Percentiles rank a stretch among this genome's conserved stretches.
phyloP scores from a whole-genome alignment of 2,888 invertebrate genomes.

The Beris morrisii region DNA sequence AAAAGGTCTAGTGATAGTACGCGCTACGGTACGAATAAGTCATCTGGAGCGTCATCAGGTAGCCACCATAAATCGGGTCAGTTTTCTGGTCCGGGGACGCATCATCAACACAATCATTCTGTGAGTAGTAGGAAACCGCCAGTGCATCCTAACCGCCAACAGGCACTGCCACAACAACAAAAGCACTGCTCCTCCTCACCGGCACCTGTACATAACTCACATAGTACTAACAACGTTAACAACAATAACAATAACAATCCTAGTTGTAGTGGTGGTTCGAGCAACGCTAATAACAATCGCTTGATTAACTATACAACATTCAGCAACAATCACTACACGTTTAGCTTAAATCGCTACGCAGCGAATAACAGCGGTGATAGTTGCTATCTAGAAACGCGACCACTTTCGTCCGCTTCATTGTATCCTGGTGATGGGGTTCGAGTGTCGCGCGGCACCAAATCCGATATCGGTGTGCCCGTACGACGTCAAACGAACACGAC shows the following conservation, averaged over 20 bases:
- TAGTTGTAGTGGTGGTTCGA: constrained; percentile 47
- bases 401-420: constrained; percentile 45
- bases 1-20: constrained; percentile 64
- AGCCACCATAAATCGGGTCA: constrained; percentile 54
- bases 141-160: constrained; percentile 47
- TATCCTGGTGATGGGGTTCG: constrained; percentile 43
- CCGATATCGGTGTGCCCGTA: constrained; percentile 55
- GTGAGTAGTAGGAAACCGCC: constrained; percentile 43
- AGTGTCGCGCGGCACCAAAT: constrained; percentile 50
- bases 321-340: constrained; percentile 57
- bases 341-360: constrained; percentile 49
- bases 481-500: constrained; percentile 42
- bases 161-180: constrained; percentile 46
- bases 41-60: constrained; percentile 56
- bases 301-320: constrained; percentile 55
- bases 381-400: constrained; percentile 42
- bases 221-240: constrained; percentile 35
- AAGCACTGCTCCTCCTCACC: constrained; percentile 42
- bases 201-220: constrained; percentile 42
- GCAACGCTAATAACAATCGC: constrained; percentile 44
- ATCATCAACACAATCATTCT: constrained; percentile 50
- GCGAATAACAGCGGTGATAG: constrained; percentile 36
- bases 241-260: constrained; percentile 38
- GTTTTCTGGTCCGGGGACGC: constrained; percentile 43
- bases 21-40: constrained; percentile 59